Conservation (phyloP, 2,113 vertebrate species). For the Aptenodytes patagonicus region DNA sequence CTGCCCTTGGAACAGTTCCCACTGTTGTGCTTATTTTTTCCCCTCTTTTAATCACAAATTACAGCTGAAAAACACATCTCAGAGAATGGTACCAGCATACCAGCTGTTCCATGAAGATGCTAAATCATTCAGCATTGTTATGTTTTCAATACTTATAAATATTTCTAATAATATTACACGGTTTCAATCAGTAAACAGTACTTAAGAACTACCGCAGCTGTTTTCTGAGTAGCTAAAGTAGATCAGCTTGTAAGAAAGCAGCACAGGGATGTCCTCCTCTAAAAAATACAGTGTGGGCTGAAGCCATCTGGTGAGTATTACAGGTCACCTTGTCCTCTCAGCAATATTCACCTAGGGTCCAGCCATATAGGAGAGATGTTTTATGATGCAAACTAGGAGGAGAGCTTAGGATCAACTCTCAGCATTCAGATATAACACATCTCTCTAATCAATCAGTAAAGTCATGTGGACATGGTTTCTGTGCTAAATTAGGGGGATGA, state of each 20-base stretch:
- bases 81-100: neutral
- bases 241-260: slow-evolving; percentile 43
- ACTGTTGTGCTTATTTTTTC: slow-evolving; percentile 6
- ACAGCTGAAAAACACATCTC: slow-evolving; percentile 5
- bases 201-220: slow-evolving; percentile 42
- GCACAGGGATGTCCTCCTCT: neutral
- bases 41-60: neutral
- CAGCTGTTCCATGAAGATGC: slow-evolving; percentile 13
- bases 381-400: neutral
- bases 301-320: slow-evolving; percentile 44
- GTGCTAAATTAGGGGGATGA: neutral
- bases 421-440: neutral
- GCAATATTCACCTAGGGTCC: neutral
- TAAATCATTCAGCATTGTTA: slow-evolving; percentile 23
- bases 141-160: slow-evolving; percentile 1
- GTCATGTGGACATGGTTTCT: neutral
- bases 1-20: slow-evolving; percentile 37
- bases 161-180: slow-evolving; percentile 43
- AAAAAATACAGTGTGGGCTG: slow-evolving; percentile 17
- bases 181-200: neutral
- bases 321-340: neutral
- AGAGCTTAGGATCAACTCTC: neutral
- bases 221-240: slow-evolving; percentile 45
- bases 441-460: neutral
- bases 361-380: neutral